phyloP scores from a whole-genome alignment of 2,888 invertebrate species.

The Microctonus brassicae region DNA sequence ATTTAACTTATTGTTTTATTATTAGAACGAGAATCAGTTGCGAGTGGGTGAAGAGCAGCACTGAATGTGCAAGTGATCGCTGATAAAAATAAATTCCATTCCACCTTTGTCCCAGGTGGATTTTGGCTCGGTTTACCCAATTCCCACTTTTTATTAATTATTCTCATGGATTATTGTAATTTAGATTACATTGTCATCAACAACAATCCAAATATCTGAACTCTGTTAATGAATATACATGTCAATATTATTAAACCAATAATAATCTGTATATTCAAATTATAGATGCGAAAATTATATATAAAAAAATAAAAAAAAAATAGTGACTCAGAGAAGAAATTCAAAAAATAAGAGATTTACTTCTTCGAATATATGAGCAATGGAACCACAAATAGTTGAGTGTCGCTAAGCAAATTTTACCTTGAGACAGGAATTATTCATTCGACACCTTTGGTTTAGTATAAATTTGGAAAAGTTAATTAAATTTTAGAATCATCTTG shows the following conservation, averaged over 20 bases:
- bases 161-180: neutral
- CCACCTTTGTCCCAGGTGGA: neutral
- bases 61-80: neutral
- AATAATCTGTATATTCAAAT: too few relatives aligned
- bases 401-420: slow-evolving; percentile 17
- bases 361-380: slow-evolving; percentile 4
- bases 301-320: neutral
- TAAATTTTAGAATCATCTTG: neutral
- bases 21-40: slow-evolving; percentile 5
- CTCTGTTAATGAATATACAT: neutral
- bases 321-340: neutral
- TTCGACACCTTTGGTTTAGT: slow-evolving; percentile 9
- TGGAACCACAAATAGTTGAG: slow-evolving; percentile 23
- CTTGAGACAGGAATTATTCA: slow-evolving; percentile 25
- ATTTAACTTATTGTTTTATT: neutral
- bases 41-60: neutral
- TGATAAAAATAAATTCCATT: slow-evolving; percentile 1
- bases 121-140: neutral
- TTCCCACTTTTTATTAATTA: neutral
- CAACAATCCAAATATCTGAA: neutral
- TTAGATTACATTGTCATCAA: neutral
- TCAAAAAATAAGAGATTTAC: neutral
- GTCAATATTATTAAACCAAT: too few relatives aligned
- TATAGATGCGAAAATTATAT: neutral
- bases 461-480: slow-evolving; percentile 22